Evolutionary conservation across 1,140 invertebrate genomes (phyloP).

Genomic region (Dendroctonus ponderosae): DNA sequence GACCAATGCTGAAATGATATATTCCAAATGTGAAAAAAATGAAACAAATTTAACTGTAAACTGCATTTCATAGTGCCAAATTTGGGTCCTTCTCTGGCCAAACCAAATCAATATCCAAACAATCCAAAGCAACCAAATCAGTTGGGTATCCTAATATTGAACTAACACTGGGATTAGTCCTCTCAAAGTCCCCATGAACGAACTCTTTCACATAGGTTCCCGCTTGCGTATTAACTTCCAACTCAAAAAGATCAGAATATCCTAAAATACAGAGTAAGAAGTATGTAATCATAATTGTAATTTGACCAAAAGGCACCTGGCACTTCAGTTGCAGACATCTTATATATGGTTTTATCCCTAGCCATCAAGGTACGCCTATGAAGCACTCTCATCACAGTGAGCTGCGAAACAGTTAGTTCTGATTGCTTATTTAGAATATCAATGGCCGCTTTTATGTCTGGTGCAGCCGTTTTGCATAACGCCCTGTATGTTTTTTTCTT

Average conservation of each 20-base stretch:
- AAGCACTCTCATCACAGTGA: slow-evolving; percentile 81
- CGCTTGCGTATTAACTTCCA: slow-evolving; percentile 81
- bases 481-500: slow-evolving; percentile 85
- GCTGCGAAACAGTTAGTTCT: slow-evolving; percentile 56
- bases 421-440: slow-evolving; percentile 50
- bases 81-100: slow-evolving; percentile 56
- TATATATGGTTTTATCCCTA: slow-evolving; percentile 63
- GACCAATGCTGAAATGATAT: no score
- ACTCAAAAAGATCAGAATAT: slow-evolving; percentile 59
- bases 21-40: no score
- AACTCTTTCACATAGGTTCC: slow-evolving; percentile 98
- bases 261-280: slow-evolving; percentile 42
- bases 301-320: slow-evolving; percentile 44
- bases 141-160: slow-evolving; percentile 64
- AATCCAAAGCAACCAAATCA: slow-evolving; percentile 71
- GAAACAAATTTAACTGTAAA: not conserved
- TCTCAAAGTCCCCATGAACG: slow-evolving; percentile 90
- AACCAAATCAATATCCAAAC: slow-evolving; percentile 64
- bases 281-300: not conserved
- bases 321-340: slow-evolving; percentile 56
- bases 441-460: slow-evolving; percentile 56
- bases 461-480: slow-evolving; percentile 62
- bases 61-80: not conserved
- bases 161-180: slow-evolving; percentile 71
- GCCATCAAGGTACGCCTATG: slow-evolving; percentile 73